Evolutionary conservation across 1,140 invertebrate genomes (phyloP).

Genomic region (Aphaenogaster floridana): DNA sequence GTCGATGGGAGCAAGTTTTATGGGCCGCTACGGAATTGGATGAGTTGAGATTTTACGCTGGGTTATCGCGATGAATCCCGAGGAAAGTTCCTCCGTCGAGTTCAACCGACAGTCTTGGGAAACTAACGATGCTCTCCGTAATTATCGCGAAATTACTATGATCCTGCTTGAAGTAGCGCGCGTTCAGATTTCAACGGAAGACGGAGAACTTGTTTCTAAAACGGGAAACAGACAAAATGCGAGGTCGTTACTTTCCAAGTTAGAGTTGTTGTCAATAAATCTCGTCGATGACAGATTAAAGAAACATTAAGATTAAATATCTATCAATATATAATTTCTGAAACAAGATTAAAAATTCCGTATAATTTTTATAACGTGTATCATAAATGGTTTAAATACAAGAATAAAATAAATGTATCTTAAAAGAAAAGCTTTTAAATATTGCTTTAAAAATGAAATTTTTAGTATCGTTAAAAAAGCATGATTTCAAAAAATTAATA

Average conservation of each 20-base stretch:
- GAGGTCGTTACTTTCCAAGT: neutral
- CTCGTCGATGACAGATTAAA: neutral
- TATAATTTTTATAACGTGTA: neutral
- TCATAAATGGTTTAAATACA: neutral
- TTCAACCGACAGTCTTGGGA: conserved; percentile 15
- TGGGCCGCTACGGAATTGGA: conserved; percentile 36
- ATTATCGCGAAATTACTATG: conserved; percentile 35
- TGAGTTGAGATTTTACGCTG: conserved; percentile 58
- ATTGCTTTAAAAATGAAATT: neutral
- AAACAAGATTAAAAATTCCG: neutral
- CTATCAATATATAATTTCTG: neutral
- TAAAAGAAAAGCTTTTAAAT: neutral
- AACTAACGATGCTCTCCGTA: conserved; percentile 6
- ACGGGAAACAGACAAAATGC: neutral
- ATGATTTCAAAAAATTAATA: neutral
- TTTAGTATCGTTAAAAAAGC: neutral
- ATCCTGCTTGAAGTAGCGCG: conserved; percentile 9
- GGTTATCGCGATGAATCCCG: conserved; percentile 52
- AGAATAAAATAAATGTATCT: neutral
- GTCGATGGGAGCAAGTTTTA: conserved; percentile 31
- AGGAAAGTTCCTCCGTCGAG: conserved; percentile 36
- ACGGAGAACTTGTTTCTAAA: neutral
- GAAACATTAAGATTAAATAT: neutral
- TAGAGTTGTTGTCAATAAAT: neutral
- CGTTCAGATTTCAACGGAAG: conserved; percentile 4